Conservation (phyloP, 2,888 invertebrate species). For the Stramonita haemastoma region DNA sequence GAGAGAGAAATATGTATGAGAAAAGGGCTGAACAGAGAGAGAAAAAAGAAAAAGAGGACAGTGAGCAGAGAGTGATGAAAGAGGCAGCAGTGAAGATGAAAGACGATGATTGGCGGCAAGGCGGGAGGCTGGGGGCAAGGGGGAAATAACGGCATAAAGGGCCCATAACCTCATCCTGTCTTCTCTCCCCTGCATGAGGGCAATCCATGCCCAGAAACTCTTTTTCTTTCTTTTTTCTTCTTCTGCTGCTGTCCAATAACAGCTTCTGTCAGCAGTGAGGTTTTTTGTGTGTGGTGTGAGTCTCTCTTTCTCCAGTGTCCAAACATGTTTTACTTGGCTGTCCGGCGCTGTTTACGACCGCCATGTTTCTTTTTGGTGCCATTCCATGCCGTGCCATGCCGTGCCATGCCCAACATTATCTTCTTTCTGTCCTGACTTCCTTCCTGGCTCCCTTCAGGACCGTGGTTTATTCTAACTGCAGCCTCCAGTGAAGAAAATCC, state of each 20-base stretch:
- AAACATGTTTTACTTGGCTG: too few relatives aligned
- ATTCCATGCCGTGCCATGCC: too few relatives aligned
- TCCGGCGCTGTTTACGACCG: too few relatives aligned
- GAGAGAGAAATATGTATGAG: too few relatives aligned
- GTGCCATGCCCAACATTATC: too few relatives aligned
- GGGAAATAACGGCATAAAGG: slow-evolving; percentile 10
- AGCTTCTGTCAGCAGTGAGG: background rate
- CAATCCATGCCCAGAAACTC: background rate
- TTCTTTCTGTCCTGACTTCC: too few relatives aligned
- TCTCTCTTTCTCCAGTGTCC: too few relatives aligned
- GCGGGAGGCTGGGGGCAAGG: background rate
- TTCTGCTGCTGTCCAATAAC: background rate
- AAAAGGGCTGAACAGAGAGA: background rate
- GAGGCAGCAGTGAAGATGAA: background rate
- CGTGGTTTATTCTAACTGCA: too few relatives aligned
- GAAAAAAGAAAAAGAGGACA: background rate
- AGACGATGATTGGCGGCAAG: background rate
- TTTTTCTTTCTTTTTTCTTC: background rate
- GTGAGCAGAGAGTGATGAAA: background rate
- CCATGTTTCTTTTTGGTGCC: too few relatives aligned
- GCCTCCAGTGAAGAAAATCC: too few relatives aligned
- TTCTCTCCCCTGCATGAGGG: background rate
- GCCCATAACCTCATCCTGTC: background rate
- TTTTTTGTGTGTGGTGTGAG: background rate
- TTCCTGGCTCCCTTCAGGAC: too few relatives aligned